Conservation (phyloP, 2,888 invertebrate genomes). For the Holacanthella duospinosa region DNA sequence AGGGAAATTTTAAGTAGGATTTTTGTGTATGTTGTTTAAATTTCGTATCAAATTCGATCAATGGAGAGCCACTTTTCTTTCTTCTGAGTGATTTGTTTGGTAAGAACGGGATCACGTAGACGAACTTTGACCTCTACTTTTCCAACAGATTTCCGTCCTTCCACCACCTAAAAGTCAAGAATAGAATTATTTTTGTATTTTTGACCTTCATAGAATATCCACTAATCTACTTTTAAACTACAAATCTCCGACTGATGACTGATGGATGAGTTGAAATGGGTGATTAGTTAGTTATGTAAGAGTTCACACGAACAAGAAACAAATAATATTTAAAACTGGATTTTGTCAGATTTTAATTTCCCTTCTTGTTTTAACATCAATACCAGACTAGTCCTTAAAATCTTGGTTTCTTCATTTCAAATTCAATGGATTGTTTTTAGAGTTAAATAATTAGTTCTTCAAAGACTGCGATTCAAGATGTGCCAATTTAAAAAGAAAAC, state of each 20-base stretch:
- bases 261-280: background rate
- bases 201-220: background rate
- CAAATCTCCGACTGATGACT: background rate
- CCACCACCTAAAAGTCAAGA: constrained; percentile 58
- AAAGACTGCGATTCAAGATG: too few species aligned
- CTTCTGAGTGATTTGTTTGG: constrained; percentile 78
- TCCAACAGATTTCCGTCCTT: constrained; percentile 75
- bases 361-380: too few species aligned
- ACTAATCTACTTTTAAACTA: background rate
- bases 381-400: too few species aligned
- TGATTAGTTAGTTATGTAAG: too few species aligned
- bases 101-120: constrained; percentile 72
- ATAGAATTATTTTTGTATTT: background rate
- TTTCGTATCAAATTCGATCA: constrained; percentile 43
- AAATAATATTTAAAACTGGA: background rate
- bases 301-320: too few species aligned
- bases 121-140: constrained; percentile 80
- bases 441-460: too few species aligned
- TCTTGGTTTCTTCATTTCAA: too few species aligned
- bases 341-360: background rate
- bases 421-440: too few species aligned
- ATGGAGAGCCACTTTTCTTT: constrained; percentile 88
- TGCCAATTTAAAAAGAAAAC: too few species aligned
- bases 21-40: too few species aligned
- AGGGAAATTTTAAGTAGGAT: too few species aligned